A percentile compares a stretch with the other conserved stretches of the same genome.
These are phyloP conservation scores for Zosterops pallidus DNA, from an alignment of 2,113 vertebrate species.

Conservation along the genomic window DNA sequence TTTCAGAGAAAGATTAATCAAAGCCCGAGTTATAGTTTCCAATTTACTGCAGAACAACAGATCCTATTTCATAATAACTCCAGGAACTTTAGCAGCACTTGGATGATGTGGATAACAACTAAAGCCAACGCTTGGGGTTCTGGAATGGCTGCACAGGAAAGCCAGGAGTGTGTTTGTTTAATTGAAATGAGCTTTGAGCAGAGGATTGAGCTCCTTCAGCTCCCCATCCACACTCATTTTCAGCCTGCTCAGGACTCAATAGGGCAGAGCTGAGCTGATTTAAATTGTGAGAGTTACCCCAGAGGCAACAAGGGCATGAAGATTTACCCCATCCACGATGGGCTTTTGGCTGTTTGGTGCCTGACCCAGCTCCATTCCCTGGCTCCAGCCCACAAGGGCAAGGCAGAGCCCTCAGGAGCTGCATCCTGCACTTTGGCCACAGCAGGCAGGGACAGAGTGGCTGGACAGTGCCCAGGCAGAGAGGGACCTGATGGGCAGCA, in stretches of 20 bases:
- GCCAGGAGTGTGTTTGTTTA: background rate
- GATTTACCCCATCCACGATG: background rate
- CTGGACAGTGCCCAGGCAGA: background rate
- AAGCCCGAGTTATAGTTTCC: conserved; percentile 3
- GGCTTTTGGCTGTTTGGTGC: background rate
- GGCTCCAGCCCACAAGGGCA: background rate
- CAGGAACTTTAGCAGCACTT: background rate
- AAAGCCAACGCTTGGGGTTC: background rate
- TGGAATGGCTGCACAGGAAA: background rate
- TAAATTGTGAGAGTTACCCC: background rate
- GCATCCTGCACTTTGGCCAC: background rate
- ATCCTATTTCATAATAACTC: conserved; percentile 7
- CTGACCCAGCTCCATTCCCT: background rate
- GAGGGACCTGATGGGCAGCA: background rate
- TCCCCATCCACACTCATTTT: background rate
- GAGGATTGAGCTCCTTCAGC: background rate
- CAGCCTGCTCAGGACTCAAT: background rate
- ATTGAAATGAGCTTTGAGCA: background rate
- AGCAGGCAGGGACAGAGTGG: background rate
- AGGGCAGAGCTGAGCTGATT: background rate
- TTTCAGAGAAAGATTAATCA: conserved; percentile 22
- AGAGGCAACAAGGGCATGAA: background rate
- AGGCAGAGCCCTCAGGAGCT: background rate
- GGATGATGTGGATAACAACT: background rate
- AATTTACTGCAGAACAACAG: conserved; percentile 24